phyloP scores from a whole-genome alignment of 37 sponge, comb jelly and placozoan genomes.

The Halichondria panicea region DNA sequence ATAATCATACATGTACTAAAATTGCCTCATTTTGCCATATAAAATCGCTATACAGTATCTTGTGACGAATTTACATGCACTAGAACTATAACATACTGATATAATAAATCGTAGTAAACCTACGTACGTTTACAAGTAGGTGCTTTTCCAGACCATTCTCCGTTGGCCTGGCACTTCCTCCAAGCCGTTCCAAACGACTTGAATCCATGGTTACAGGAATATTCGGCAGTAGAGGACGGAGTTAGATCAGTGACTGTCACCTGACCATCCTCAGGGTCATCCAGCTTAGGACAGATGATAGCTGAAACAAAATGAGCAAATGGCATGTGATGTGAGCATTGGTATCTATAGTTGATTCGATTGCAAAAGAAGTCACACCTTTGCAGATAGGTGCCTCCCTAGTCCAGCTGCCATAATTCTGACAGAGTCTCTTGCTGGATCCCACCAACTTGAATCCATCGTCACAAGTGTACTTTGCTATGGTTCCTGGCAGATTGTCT shows the following conservation, averaged over 20 bases:
- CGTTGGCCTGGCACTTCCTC: conserved; percentile 31
- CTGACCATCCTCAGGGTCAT: conserved; percentile 25
- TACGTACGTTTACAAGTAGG: conserved; percentile 37
- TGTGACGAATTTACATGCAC: too few species aligned
- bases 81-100: too few species aligned
- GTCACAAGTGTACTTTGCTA: conserved; percentile 2
- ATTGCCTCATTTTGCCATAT: too few species aligned
- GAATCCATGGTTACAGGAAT: conserved; percentile 55
- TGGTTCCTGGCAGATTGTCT: too few species aligned
- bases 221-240: conserved; percentile 27
- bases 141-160: conserved; percentile 37
- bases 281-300: conserved; percentile 27
- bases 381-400: not conserved
- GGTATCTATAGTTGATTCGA: not conserved
- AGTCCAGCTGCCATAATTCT: conserved; percentile 1
- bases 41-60: too few species aligned
- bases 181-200: conserved; percentile 22
- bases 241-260: not conserved
- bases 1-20: too few species aligned
- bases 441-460: not conserved
- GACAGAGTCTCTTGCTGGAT: not conserved
- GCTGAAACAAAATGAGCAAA: conserved; percentile 7
- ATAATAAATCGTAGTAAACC: too few species aligned
- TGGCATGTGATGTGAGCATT: not conserved
- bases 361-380: too few species aligned